phyloP scores from a whole-genome alignment of 2,888 invertebrate species.

The Noctuana brunneofusca region DNA sequence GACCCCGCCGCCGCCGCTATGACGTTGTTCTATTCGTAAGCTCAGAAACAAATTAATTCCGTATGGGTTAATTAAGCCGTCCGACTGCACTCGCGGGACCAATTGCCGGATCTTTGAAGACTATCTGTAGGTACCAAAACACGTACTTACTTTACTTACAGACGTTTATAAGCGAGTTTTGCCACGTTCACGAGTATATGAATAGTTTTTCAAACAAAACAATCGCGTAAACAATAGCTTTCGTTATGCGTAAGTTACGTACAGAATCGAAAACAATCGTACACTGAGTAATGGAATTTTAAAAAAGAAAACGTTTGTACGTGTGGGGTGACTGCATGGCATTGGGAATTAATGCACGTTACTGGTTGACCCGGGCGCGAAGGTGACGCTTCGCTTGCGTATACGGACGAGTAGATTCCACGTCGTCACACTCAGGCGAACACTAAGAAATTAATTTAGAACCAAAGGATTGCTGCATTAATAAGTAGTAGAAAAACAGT shows the following conservation, averaged over 20 bases:
- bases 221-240: slow-evolving; percentile 9
- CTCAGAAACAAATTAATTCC: slow-evolving; percentile 47
- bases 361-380: slow-evolving; percentile 41
- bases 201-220: background rate
- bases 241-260: slow-evolving; percentile 9
- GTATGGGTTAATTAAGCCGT: slow-evolving; percentile 46
- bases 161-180: background rate
- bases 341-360: slow-evolving; percentile 44
- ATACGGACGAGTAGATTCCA: slow-evolving; percentile 38
- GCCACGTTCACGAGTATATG: background rate
- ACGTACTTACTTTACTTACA: background rate
- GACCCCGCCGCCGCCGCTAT: slow-evolving; percentile 46
- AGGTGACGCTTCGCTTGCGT: slow-evolving; percentile 40
- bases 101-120: slow-evolving; percentile 1
- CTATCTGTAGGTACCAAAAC: background rate
- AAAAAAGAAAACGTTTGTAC: slow-evolving; percentile 27
- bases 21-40: slow-evolving; percentile 39
- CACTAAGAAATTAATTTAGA: slow-evolving; percentile 4
- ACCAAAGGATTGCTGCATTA: background rate
- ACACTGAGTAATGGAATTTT: slow-evolving; percentile 8
- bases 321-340: slow-evolving; percentile 41
- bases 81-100: slow-evolving; percentile 17
- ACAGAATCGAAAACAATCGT: slow-evolving; percentile 15
- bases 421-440: slow-evolving; percentile 12
- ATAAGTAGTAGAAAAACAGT: no score